These are phyloP conservation scores for Cremastobaeus sp. DNA, from an alignment of 2,888 invertebrate genomes.

Conservation along the genomic window DNA sequence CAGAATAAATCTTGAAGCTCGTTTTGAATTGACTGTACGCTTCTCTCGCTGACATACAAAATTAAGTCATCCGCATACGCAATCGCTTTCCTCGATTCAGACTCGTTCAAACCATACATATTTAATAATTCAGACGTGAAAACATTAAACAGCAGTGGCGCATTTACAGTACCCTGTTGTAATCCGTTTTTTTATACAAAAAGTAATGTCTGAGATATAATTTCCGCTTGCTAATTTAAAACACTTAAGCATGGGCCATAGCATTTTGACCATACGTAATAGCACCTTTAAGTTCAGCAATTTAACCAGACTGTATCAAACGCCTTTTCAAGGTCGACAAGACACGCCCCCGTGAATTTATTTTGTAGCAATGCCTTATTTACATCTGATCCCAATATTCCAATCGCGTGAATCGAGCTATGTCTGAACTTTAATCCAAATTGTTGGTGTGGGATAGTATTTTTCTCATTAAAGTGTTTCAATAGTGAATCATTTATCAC, in stretches of 20 bases:
- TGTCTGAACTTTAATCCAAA: neutral
- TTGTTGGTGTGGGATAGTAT: neutral
- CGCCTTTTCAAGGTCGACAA: too few species aligned
- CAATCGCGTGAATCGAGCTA: neutral
- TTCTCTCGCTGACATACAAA: neutral
- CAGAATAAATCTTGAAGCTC: neutral
- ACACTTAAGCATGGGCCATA: neutral
- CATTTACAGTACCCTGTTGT: slow-evolving; percentile 46
- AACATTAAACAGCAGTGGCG: slow-evolving; percentile 4
- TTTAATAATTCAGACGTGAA: slow-evolving; percentile 11
- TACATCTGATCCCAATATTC: neutral
- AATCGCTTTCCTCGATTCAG: neutral
- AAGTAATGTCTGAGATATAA: neutral
- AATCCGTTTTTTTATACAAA: too few species aligned
- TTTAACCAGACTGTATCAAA: too few species aligned
- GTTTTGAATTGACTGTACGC: neutral
- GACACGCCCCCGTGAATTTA: neutral
- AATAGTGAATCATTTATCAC: neutral
- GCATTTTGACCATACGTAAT: neutral
- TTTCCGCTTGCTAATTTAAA: neutral
- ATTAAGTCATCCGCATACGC: neutral
- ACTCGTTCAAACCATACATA: neutral
- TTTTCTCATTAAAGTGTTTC: neutral
- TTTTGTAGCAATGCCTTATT: neutral
- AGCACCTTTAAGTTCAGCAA: neutral